Evolutionary conservation across 2,797 vertebrate species (phyloP), one percentile per base, ranked within the genome.

Genomic region (Anas georgica): DNA sequence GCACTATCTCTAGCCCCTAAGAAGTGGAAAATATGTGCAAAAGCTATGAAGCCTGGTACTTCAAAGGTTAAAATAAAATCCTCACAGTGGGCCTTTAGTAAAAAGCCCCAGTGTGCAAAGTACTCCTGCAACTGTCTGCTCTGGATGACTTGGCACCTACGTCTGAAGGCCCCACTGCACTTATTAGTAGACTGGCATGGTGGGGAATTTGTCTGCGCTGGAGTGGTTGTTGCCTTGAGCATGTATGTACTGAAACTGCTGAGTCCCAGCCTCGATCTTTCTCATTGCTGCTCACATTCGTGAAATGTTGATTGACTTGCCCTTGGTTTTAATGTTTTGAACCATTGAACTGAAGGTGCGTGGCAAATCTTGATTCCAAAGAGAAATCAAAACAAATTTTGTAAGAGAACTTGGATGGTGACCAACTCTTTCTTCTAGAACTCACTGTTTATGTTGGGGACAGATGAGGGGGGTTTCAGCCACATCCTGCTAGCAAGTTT

Each of bases 401-500:
- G 35, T 75, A 68, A 89, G 67, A 75, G 63, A 41, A 29, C 55
- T 66, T 84, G 80, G 50, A 79, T 45, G 15, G 86, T 29, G 66
- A 68, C 68, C 83, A 79, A 25, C 33, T 92, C 85, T 91, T 80
- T 94, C 76, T 91, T 87, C 60, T 83, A 25, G 50, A 82, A 41
- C 69, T 90, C 70, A 37, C 21, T 96, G 86, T 95, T 94, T 94
- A 48, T 96, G 73, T 9, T 93, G 85, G 79, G 54, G 54, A 91
- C 83, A 66, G 31, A 15, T 75, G 35, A 80, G 46, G 66, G 63
- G 76, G 75, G 31, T 83, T 96, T 94, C 94, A 97, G 97, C 87
- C 95, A 97, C 97, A 96, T 98, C 97, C 93, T 98, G 97, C 95
- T 95, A 92, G 94, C 95, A 92, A 52, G 70, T 91, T 94, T 86